phyloP scores from a whole-genome alignment of 2,113 vertebrate species.

The Dasyurus viverrinus region DNA sequence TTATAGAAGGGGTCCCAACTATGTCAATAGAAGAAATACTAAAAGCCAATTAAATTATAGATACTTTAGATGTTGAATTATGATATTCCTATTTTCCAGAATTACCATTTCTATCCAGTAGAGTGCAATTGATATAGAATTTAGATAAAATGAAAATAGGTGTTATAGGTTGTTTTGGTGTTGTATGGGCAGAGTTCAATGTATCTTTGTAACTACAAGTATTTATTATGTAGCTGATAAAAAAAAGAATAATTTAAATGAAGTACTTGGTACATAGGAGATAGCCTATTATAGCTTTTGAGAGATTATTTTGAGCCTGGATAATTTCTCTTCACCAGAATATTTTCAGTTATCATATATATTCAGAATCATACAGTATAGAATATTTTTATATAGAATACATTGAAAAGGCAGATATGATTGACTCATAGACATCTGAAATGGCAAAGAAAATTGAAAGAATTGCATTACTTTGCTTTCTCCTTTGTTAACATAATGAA shows the following conservation, averaged over 20 bases:
- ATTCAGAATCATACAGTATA: not conserved
- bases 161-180: not conserved
- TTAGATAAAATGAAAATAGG: not conserved
- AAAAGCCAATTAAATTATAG: not conserved
- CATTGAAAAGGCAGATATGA: not conserved
- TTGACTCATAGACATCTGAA: not conserved
- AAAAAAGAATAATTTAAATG: slow-evolving; percentile 31
- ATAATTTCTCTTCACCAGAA: slow-evolving; percentile 18
- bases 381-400: not conserved
- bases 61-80: not conserved
- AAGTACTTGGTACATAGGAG: slow-evolving; percentile 37
- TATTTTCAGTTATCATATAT: slow-evolving; percentile 34
- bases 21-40: not conserved
- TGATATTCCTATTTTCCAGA: not conserved
- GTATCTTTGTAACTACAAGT: slow-evolving; percentile 17
- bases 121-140: not conserved
- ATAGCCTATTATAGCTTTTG: slow-evolving; percentile 30
- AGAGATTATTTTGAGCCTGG: slow-evolving; percentile 43
- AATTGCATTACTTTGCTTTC: slow-evolving; percentile 7
- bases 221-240: not conserved
- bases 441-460: not conserved
- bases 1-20: not conserved
- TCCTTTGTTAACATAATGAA: slow-evolving; percentile 13
- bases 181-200: not conserved
- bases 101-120: not conserved